Evolutionary conservation across 2,888 invertebrate genomes (phyloP), one percentile per base, ranked within the genome.

Genomic region (Oeneis ivallda): DNA sequence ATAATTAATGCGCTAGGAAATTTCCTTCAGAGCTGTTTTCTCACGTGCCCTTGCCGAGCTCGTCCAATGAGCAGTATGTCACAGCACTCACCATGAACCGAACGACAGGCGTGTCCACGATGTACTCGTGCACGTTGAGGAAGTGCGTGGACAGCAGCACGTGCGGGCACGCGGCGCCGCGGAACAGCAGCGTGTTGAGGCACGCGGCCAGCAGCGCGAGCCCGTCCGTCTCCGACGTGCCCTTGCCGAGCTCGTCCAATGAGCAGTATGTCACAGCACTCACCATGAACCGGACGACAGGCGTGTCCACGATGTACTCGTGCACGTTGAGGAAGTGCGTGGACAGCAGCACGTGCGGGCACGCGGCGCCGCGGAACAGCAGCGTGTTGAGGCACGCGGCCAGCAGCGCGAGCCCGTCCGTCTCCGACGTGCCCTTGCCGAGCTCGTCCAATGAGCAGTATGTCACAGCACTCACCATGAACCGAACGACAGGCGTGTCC

Each of bases 391-490:
- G 81, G 47, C 94, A 93, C 0, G 96, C 93, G 0, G 94, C 93
- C 19, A 97, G 87, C 41, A 98, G 83, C 0, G 96, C 93, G 47
- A 95, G 84, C 0, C 97, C 98, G 84, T 97, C 97, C 2, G 93
- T 87, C 80, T 95, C 93, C 1, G 93, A 87, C 1, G 98, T 98
- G 67, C 97, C 97, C 82, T 95, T 95, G 4, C 98, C 98, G 89
- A 98, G 97, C 89, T 98, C 98, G 85, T 98, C 98, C 45, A 98
- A 98, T 89, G 0, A 98, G 92, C 3, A 98, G 85, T n/a, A n/a
- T n/a, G n/a, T n/a, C n/a, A n/a, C n/a, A n/a, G n/a, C 64, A 64
- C 87, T 82, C 72, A 95, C 95, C 89, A 94, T 83, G 70, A 91
- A 92, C 68, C 87, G 85, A 0, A 94, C 81, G 9, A 89, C 76